phyloP scores from a whole-genome alignment of 2,888 invertebrate genomes.

The Omphaloscelis lunosa region DNA sequence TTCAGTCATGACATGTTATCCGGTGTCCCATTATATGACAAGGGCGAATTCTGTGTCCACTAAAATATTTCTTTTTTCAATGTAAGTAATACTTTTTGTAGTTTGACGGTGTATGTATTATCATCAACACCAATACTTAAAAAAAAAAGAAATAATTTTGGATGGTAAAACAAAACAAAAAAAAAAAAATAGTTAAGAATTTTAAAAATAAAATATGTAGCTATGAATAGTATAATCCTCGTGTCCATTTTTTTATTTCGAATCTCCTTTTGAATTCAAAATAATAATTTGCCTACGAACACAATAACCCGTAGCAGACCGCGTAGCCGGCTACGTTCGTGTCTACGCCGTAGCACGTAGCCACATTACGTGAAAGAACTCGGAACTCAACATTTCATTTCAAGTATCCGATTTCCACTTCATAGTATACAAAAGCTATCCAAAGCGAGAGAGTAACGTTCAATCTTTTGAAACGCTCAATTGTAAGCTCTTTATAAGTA shows the following conservation, averaged over 20 bases:
- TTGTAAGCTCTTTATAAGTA: conserved; percentile 51
- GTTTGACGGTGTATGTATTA: neutral
- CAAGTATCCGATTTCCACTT: conserved; percentile 67
- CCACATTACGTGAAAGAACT: conserved; percentile 56
- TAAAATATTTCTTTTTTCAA: neutral
- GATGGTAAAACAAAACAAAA: neutral
- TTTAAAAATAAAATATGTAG: neutral
- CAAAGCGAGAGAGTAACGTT: conserved; percentile 53
- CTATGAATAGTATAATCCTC: neutral
- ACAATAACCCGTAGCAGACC: conserved; percentile 29
- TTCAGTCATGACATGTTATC: conserved; percentile 49
- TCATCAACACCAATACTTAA: neutral
- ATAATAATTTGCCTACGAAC: conserved; percentile 15
- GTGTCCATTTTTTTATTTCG: neutral
- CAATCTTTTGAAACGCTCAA: conserved; percentile 59
- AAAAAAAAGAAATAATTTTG: neutral
- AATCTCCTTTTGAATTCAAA: conserved; percentile 19
- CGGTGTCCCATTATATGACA: conserved; percentile 22
- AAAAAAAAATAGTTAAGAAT: neutral
- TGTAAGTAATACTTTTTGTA: neutral
- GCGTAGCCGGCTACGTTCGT: conserved; percentile 51
- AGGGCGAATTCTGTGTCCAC: conserved; percentile 2
- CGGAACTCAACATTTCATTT: conserved; percentile 60
- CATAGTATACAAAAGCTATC: conserved; percentile 59
- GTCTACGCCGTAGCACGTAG: conserved; percentile 70